phyloP scores from a whole-genome alignment of 23 tunicate species.

The Styela clava region DNA sequence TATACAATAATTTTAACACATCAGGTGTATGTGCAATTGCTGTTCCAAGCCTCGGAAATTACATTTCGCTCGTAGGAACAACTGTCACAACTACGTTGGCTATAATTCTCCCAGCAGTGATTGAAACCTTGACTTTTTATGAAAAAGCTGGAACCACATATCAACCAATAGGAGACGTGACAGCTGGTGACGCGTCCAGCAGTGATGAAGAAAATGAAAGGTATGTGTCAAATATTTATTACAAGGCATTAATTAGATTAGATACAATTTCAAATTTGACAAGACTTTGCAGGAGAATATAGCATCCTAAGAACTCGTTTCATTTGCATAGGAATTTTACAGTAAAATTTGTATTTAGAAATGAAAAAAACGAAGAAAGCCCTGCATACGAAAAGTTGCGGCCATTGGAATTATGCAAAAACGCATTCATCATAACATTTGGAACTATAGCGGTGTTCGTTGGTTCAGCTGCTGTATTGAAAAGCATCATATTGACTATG shows the following conservation, averaged over 20 bases:
- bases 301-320: no score
- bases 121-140: not conserved
- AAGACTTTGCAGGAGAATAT: no score
- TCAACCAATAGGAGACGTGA: not conserved
- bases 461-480: not conserved
- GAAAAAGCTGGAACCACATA: not conserved
- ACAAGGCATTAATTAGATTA: no score
- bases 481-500: not conserved
- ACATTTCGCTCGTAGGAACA: not conserved
- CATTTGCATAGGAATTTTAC: no score
- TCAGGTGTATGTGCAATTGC: not conserved
- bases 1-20: no score
- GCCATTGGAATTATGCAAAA: not conserved
- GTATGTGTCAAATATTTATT: no score
- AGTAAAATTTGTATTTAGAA: not conserved
- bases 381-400: not conserved
- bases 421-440: not conserved
- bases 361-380: not conserved
- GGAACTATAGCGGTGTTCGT: not conserved
- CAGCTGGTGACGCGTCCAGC: no score
- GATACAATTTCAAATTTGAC: no score
- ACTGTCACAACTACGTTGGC: not conserved
- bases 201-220: no score
- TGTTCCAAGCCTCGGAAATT: not conserved
- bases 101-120: not conserved